These are phyloP conservation scores for Colaptes auratus DNA, from an alignment of 2,113 vertebrate genomes.

Conservation along the genomic window DNA sequence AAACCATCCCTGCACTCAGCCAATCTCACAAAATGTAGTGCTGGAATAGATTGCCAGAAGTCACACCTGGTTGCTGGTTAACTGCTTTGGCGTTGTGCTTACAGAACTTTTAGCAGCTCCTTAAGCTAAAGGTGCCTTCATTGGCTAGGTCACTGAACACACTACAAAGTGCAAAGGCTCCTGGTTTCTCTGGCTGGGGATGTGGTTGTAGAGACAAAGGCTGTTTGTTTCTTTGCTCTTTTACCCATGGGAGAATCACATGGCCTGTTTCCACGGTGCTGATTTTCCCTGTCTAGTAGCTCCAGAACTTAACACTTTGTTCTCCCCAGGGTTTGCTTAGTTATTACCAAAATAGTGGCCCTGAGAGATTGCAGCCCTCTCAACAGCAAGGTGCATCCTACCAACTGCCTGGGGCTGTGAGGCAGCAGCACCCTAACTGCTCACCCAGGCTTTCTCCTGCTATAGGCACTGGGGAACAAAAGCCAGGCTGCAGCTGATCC, in stretches of 20 bases:
- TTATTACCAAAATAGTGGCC: too few relatives aligned
- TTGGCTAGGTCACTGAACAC: background rate
- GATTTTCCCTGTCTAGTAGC: too few relatives aligned
- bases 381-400: too few relatives aligned
- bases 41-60: background rate
- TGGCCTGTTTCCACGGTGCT: background rate
- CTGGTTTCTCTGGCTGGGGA: background rate
- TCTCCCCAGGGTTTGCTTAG: too few relatives aligned
- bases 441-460: too few relatives aligned
- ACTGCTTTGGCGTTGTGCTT: background rate
- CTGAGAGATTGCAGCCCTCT: too few relatives aligned
- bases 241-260: background rate
- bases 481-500: too few relatives aligned
- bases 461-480: too few relatives aligned
- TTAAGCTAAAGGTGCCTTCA: constrained; percentile 3
- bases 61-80: background rate
- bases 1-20: background rate
- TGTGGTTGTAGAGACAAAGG: background rate
- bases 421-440: too few relatives aligned
- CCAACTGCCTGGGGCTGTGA: too few relatives aligned
- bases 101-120: background rate
- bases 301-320: too few relatives aligned
- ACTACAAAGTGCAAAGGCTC: background rate
- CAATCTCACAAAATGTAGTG: background rate
- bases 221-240: background rate